These are phyloP conservation scores for Whitmania pigra DNA, from an alignment of 1,140 invertebrate species.

Conservation along the genomic window DNA sequence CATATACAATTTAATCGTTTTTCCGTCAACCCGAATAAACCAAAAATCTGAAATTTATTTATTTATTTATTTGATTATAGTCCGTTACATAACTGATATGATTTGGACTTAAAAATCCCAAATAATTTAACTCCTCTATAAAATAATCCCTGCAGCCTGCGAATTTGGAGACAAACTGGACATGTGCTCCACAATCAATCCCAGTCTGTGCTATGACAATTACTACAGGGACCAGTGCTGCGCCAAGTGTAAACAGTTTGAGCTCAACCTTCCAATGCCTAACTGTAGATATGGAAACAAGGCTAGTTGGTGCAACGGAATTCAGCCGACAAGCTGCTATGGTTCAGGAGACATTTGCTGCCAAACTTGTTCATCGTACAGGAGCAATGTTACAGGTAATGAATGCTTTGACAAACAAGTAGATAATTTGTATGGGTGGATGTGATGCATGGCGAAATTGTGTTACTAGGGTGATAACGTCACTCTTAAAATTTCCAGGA, in stretches of 20 bases:
- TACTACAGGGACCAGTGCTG: not conserved
- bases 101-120: too few species aligned
- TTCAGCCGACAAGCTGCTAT: not conserved
- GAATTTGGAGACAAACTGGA: conserved; percentile 7
- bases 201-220: conserved; percentile 9
- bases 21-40: too few species aligned
- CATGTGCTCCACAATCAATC: not conserved
- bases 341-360: not conserved
- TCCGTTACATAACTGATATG: too few species aligned
- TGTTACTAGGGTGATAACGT: too few species aligned
- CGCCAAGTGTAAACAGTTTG: not conserved
- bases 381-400: not conserved
- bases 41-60: too few species aligned
- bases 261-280: not conserved
- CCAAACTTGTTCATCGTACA: not conserved
- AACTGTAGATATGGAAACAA: conserved; percentile 16
- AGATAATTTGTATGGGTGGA: too few species aligned
- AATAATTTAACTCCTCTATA: too few species aligned
- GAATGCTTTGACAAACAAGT: too few species aligned
- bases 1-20: too few species aligned
- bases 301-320: not conserved
- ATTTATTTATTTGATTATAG: too few species aligned
- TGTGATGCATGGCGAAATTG: too few species aligned
- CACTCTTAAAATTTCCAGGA: too few species aligned
- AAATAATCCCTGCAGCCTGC: conserved; percentile 6